Evolutionary conservation across 2,113 vertebrate species (phyloP).

Genomic region (Hyaena hyaena): DNA sequence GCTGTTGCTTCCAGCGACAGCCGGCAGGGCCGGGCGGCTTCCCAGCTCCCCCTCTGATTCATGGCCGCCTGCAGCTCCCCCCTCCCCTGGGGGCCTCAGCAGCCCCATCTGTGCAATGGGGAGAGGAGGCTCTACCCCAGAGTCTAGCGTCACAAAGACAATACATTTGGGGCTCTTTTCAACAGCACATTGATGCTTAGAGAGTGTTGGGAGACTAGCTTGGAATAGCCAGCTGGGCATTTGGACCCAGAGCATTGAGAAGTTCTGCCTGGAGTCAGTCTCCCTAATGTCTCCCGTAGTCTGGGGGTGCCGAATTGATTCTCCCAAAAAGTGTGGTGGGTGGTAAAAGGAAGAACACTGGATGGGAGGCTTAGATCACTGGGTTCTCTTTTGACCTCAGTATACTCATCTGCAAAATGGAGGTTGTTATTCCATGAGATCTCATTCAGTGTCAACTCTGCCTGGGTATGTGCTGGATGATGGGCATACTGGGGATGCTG

Average conservation of each 20-base stretch:
- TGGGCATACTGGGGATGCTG: not conserved
- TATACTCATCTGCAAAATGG: constrained; percentile 23
- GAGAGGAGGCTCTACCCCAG: constrained; percentile 63
- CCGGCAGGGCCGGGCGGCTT: constrained; percentile 79
- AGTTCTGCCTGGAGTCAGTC: not conserved
- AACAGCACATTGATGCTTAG: not conserved
- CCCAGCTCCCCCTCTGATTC: constrained; percentile 83
- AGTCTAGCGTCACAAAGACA: not conserved
- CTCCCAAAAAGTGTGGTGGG: not conserved
- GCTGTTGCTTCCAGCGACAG: constrained; percentile 82
- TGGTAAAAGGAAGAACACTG: not conserved
- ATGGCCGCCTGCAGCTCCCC: constrained; percentile 71
- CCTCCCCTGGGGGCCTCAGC: constrained; percentile 78
- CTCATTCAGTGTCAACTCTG: not conserved
- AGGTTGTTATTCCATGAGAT: not conserved
- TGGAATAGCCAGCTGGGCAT: not conserved
- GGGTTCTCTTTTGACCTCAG: not conserved
- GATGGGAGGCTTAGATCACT: not conserved
- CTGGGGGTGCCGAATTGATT: not conserved
- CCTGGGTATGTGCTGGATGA: not conserved
- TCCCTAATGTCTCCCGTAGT: not conserved
- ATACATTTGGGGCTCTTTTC: not conserved
- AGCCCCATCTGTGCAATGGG: constrained; percentile 84
- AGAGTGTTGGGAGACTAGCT: not conserved
- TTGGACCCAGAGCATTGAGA: not conserved